A percentile compares a stretch with the other conserved stretches of the same genome.
Conservation (phyloP, 2,888 invertebrate genomes). For the Tolmerus cingulatus region DNA sequence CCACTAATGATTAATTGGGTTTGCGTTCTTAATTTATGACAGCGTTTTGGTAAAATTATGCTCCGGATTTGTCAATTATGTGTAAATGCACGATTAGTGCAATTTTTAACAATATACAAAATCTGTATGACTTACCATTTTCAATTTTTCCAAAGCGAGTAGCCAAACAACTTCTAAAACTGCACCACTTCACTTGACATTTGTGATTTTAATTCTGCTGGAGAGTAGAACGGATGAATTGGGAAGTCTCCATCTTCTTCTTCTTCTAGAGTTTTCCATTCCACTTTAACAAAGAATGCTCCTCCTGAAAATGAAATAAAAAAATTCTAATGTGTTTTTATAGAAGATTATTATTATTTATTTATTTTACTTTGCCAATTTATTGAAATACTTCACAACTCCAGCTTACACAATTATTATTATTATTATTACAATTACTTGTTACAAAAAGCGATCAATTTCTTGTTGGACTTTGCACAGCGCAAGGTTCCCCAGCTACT, state of each 20-base stretch:
- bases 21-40: not conserved
- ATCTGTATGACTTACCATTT: not conserved
- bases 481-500: no score
- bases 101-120: not conserved
- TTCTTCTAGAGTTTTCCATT: not conserved
- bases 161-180: not conserved
- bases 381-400: no score
- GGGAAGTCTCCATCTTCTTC: not conserved
- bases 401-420: no score
- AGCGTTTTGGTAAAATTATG: not conserved
- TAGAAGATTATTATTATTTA: no score
- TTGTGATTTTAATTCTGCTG: not conserved
- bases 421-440: no score
- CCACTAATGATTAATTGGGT: constrained; percentile 24
- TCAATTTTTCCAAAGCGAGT: not conserved
- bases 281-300: not conserved
- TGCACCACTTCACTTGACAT: not conserved
- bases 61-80: not conserved
- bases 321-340: not conserved
- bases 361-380: no score
- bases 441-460: no score
- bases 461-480: no score
- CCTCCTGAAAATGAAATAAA: not conserved
- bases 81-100: not conserved
- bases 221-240: not conserved